Evolutionary conservation across 2,113 vertebrate species (phyloP).

Genomic region (Lathamus discolor): DNA sequence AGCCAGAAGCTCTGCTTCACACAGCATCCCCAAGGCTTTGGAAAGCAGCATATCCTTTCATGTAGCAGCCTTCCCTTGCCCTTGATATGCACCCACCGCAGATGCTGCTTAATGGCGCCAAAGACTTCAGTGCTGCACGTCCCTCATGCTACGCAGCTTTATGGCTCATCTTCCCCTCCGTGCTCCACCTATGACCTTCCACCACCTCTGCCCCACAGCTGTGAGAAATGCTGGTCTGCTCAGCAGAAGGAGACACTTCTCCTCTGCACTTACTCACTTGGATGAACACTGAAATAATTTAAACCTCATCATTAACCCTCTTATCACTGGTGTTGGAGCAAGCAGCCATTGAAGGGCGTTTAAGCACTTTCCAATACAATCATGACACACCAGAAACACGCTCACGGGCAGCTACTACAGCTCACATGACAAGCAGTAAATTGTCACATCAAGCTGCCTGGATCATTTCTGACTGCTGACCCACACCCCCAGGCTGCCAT

Average conservation of each 20-base stretch:
- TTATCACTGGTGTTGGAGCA: neutral
- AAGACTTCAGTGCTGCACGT: neutral
- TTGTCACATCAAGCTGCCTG: neutral
- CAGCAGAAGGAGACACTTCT: slow-evolving; percentile 1
- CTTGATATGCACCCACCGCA: neutral
- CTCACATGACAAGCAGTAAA: neutral
- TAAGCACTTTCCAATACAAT: neutral
- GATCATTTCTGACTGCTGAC: slow-evolving; percentile 37
- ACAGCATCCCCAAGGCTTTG: neutral
- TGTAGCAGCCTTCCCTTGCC: neutral
- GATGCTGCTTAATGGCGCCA: neutral
- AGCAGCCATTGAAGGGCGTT: neutral
- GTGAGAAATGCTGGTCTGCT: slow-evolving; percentile 1
- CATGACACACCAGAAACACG: neutral
- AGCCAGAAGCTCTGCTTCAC: neutral
- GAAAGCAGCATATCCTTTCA: neutral
- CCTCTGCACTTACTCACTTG: neutral
- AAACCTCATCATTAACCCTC: slow-evolving; percentile 32
- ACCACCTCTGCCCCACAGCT: neutral
- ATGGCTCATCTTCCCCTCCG: neutral
- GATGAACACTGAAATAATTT: slow-evolving; percentile 21
- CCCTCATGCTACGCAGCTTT: neutral
- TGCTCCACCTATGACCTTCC: slow-evolving; percentile 14
- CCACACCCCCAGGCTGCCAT: slow-evolving; percentile 6
- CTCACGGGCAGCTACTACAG: neutral